Percentiles rank a stretch among this genome's conserved stretches.
Evolutionary conservation across 2,113 vertebrate genomes (phyloP).

Genomic region (Varanus komodoensis): DNA sequence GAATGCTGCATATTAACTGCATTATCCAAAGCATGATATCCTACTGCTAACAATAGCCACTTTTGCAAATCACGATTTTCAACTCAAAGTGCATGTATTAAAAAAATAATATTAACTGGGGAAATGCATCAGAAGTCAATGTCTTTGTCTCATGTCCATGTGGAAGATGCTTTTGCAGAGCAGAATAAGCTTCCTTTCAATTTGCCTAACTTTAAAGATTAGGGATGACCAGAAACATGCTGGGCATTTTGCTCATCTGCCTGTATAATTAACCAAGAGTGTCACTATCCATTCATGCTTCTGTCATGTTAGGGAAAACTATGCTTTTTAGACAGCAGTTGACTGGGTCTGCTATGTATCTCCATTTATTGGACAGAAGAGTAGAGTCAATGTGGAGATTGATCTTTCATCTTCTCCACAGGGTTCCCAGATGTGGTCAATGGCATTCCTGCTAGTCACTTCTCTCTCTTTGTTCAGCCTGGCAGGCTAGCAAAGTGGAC

Average conservation of each 20-base stretch:
- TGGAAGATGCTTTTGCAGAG: neutral
- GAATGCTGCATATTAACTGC: neutral
- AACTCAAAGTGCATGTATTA: neutral
- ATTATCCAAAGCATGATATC: neutral
- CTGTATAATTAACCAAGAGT: neutral
- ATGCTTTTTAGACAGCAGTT: neutral
- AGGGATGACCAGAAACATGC: neutral
- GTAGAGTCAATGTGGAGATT: neutral
- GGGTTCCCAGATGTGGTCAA: neutral
- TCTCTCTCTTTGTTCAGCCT: neutral
- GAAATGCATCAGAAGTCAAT: neutral
- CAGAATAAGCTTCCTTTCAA: neutral
- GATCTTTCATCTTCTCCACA: neutral
- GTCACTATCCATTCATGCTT: neutral
- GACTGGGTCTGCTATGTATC: neutral
- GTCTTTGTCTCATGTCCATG: neutral
- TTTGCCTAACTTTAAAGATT: too few species aligned
- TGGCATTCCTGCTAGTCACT: neutral
- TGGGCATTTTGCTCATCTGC: neutral
- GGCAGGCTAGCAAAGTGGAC: neutral
- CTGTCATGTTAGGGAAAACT: neutral
- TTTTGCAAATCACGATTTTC: neutral
- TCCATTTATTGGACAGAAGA: neutral
- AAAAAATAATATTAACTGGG: neutral
- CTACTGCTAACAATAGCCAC: neutral